Evolutionary conservation across 2,113 vertebrate species (phyloP), one percentile per base, ranked within the genome.

Genomic region (Daboia siamensis): DNA sequence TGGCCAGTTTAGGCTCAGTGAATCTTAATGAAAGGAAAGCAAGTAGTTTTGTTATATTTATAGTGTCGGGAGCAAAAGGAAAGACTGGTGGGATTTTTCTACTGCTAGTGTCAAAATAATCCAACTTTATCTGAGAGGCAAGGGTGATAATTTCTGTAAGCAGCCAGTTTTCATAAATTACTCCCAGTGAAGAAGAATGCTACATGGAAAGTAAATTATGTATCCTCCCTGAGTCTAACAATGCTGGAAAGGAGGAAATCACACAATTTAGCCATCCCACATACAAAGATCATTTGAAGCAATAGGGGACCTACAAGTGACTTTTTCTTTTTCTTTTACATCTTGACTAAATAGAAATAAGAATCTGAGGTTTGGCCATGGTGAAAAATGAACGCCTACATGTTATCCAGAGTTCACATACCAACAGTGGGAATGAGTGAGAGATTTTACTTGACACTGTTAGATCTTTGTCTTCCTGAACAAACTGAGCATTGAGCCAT

Each of bases 381-480:
- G 23, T 7, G 23, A 1, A 85, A 92, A 48, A 80, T 44, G 1
- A 11, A 92, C 69, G 0, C 0, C 54, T 56, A 91, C 48, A 24
- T 92, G 29, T 52, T 92, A 20, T 87, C 64, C 94, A 80, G 91
- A 94, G 95, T 90, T 92, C 55, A 90, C 23, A 89, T 90, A 29
- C 0, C 1, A 57, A 94, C 86, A n/a, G 52, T 11, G 0, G 55
- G 26, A 96, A 94, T n/a, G 92, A 88, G 64, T 0, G 11, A 61
- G 0, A 5, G 88, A 80, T 90, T 11, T 0, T 0, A 55, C 85
- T 94, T 39, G 29, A 1, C 61, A 33, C 46, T 93, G 59, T 91
- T 88, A 90, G 61, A 15, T 89, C 57, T 52, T 90, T 90, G 7
- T 89, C 90, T 92, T 29, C 55, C 74, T 23, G 52, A 23, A 89